phyloP scores from a whole-genome alignment of 2,888 invertebrate species.

The Nephrocerus scutellatus region DNA sequence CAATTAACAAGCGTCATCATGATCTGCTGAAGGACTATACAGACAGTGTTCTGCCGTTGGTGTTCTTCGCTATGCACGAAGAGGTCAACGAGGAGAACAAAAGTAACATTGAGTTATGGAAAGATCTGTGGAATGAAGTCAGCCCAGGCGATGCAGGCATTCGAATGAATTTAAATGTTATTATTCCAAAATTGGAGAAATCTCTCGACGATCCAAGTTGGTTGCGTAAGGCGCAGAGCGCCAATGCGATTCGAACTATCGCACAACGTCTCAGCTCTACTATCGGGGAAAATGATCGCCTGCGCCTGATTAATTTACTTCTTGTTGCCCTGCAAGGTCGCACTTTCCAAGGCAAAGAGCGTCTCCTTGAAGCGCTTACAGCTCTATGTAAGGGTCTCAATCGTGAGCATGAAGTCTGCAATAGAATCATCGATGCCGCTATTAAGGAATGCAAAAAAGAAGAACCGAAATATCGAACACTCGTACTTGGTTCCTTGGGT shows the following conservation, averaged over 20 bases:
- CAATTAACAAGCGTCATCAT: conserved; percentile 74
- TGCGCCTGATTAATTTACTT: conserved; percentile 59
- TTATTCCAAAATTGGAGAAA: conserved; percentile 61
- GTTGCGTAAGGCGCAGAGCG: conserved; percentile 82
- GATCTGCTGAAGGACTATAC: conserved; percentile 75
- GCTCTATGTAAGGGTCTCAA: conserved; percentile 56
- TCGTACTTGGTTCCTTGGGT: conserved; percentile 65
- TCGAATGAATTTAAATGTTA: conserved; percentile 64
- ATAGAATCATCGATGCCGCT: conserved; percentile 58
- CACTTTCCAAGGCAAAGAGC: conserved; percentile 86
- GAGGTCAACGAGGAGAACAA: conserved; percentile 59
- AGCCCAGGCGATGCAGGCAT: conserved; percentile 85
- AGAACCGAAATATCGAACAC: conserved; percentile 66
- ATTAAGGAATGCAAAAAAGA: conserved; percentile 76
- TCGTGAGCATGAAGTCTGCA: conserved; percentile 53
- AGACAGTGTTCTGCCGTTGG: conserved; percentile 67
- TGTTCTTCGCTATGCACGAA: conserved; percentile 87
- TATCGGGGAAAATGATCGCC: conserved; percentile 58
- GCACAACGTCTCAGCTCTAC: conserved; percentile 62
- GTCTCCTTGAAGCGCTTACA: conserved; percentile 69
- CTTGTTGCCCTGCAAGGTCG: conserved; percentile 69
- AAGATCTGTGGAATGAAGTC: conserved; percentile 83
- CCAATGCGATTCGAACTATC: conserved; percentile 72
- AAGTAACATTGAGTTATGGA: conserved; percentile 65
- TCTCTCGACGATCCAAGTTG: conserved; percentile 78